These are phyloP conservation scores for Lipotes vexillifer DNA, from an alignment of 2,113 vertebrate genomes.

Conservation along the genomic window DNA sequence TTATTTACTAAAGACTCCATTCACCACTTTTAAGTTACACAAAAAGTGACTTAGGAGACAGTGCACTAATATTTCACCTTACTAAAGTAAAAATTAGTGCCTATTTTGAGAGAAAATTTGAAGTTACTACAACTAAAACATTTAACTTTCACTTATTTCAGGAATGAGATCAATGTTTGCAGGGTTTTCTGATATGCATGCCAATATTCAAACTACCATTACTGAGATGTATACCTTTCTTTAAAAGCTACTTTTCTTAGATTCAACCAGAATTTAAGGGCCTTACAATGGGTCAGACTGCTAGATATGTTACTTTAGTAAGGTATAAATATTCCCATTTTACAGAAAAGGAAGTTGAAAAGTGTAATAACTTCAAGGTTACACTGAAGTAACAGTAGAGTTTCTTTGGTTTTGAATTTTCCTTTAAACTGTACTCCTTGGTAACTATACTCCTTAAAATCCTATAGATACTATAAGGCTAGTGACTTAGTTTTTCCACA, in stretches of 20 bases:
- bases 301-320: not conserved
- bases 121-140: not conserved
- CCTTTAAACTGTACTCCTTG: not conserved
- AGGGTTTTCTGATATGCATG: not conserved
- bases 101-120: not conserved
- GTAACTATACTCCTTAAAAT: not conserved
- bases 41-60: not conserved
- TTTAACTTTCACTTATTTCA: not conserved
- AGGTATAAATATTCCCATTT: not conserved
- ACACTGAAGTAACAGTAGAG: not conserved
- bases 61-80: not conserved
- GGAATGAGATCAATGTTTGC: not conserved
- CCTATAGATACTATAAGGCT: not conserved
- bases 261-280: not conserved
- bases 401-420: not conserved
- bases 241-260: constrained; percentile 7
- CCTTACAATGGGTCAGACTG: not conserved
- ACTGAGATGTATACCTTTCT: not conserved
- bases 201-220: not conserved
- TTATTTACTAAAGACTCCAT: not conserved
- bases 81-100: not conserved
- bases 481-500: not conserved
- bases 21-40: not conserved
- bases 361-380: not conserved
- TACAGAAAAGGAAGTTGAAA: not conserved